Base-by-base conservation (phyloP, 2,888 invertebrate genomes). In the Plemyria rubiginata region DNA sequence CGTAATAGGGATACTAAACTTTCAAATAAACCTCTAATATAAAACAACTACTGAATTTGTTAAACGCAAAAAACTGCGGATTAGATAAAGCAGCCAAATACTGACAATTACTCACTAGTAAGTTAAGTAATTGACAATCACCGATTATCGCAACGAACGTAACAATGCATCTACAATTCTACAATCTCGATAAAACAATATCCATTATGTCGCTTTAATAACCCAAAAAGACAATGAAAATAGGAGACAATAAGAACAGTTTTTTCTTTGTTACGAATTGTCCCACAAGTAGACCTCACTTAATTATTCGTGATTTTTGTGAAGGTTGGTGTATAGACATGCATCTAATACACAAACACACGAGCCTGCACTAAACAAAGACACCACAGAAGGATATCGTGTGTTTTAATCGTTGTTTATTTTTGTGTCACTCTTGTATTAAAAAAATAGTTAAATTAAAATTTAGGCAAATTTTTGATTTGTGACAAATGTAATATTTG, bases 121-220 rank as follows among this genome's bases (percentile, higher is more conserved):
- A 4, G 7, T 62, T 59, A 54, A 22, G 53, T 70, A 70, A 70
- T 64, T 43, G 13, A 16, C 56, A 63, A 60, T 67, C 50, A 62
- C 51, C 65, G 55, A 66, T 66, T 64, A 67, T 51, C 49, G 54
- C 55, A 60, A 63, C 52, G 46, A 60, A 53, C 54, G 45, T 65
- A 62, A 66, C 62, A 55, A 62, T 54, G 15, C 55, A 51, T 61
- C 49, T 9, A 50, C 56, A 56, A 55, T 48, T 61, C 49, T 9
- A 45, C 56, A 56, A 55, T 51, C 48, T 55, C 62, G 49, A 63
- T 62, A 58, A 58, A 65, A 71, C 67, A 71, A 71, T 71, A 66
- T 65, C 71, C 62, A 71, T 71, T 71, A 71, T 71, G 66, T 64
- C 41, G 65, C 62, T 67, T 62, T 66, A 70, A 67, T 66, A 65